phyloP scores from a whole-genome alignment of 2,888 invertebrate species.

The Lacanobia wlatinum region DNA sequence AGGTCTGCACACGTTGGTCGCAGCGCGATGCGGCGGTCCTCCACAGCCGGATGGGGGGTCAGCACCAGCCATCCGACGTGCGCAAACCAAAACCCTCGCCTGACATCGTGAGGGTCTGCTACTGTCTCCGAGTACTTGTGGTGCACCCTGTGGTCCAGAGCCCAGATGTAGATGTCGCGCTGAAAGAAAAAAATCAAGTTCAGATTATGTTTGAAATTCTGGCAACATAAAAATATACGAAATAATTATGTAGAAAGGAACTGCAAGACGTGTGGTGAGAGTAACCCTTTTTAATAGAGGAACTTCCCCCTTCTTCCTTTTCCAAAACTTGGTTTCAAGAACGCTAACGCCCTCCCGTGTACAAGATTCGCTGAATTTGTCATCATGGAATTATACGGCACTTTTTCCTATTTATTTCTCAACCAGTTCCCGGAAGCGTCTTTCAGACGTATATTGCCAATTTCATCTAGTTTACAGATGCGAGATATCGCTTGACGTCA shows the following conservation, averaged over 20 bases:
- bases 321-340: too few species aligned
- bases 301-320: too few species aligned
- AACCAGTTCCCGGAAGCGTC: too few species aligned
- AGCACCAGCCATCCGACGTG: slow-evolving; percentile 98
- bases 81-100: slow-evolving; percentile 97
- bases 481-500: slow-evolving; percentile 2
- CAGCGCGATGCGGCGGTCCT: slow-evolving; percentile 91
- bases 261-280: too few species aligned
- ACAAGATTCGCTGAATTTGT: too few species aligned
- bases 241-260: too few species aligned
- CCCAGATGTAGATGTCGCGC: slow-evolving; percentile 96
- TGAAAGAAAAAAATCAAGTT: slow-evolving; percentile 77
- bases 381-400: too few species aligned
- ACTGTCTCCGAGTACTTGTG: slow-evolving; percentile 97
- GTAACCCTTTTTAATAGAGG: too few species aligned
- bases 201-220: neutral
- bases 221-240: too few species aligned
- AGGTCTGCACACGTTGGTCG: slow-evolving; percentile 93
- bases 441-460: neutral
- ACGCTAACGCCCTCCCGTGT: too few species aligned
- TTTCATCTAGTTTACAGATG: slow-evolving; percentile 14
- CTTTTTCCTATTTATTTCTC: too few species aligned
- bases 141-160: slow-evolving; percentile 96
- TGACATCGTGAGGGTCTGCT: slow-evolving; percentile 96
- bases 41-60: slow-evolving; percentile 95